Evolutionary conservation across 2,888 invertebrate species (phyloP).

Genomic region (Caenorhabditis doughertyi): DNA sequence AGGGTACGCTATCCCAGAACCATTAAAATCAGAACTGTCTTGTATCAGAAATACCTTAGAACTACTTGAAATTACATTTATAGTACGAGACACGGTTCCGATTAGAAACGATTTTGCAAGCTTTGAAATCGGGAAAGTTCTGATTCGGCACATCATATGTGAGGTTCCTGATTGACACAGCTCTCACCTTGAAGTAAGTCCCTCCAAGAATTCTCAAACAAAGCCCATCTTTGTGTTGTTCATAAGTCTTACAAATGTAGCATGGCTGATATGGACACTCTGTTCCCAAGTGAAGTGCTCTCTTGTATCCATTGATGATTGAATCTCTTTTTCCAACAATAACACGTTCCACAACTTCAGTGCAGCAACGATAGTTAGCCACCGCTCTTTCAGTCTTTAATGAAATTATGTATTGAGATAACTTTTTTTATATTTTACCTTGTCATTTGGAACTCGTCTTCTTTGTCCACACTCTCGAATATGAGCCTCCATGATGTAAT

Average conservation of each 20-base stretch:
- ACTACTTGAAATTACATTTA: no score
- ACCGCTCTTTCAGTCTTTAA: background rate
- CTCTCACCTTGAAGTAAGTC: background rate
- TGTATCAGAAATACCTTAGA: background rate
- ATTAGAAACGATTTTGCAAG: no score
- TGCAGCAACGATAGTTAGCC: background rate
- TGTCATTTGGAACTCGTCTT: background rate
- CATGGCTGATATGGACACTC: background rate
- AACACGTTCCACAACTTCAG: background rate
- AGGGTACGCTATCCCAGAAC: no score
- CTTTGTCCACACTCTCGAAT: background rate
- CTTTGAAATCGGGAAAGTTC: no score
- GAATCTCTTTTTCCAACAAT: background rate
- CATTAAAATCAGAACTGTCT: no score
- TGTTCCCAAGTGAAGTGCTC: background rate
- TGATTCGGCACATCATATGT: no score
- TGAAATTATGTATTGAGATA: background rate
- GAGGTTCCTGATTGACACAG: no score
- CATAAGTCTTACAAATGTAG: background rate
- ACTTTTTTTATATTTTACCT: background rate
- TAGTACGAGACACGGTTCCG: no score
- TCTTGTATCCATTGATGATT: background rate
- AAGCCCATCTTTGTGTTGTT: background rate
- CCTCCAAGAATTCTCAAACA: background rate
- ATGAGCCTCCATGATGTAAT: conserved; percentile 10